Percentiles rank a stretch among this genome's conserved stretches.
Evolutionary conservation across 2,113 vertebrate species (phyloP).

Genomic region (Halcyon malimbica): DNA sequence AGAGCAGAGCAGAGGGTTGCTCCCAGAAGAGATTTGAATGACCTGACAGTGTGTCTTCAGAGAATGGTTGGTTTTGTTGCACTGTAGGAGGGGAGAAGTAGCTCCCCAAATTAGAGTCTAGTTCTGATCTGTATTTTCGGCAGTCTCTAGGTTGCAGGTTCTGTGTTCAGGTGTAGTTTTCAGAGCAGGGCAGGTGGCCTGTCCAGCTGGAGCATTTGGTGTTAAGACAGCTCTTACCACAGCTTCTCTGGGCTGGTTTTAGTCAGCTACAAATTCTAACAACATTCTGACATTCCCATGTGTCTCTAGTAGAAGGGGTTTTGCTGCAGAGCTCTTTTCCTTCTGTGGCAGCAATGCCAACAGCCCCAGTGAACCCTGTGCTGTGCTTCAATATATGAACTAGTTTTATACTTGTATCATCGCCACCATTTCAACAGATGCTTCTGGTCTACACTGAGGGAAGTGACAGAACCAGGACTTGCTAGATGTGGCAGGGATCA

Average conservation of each 20-base stretch:
- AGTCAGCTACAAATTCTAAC: not conserved
- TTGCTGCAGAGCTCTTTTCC: not conserved
- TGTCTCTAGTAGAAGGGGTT: not conserved
- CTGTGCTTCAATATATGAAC: accelerated
- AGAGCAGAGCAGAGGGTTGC: not conserved
- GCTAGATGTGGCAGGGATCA: not conserved
- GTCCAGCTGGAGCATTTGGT: not conserved
- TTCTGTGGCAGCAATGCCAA: not conserved
- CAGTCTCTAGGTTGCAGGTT: not conserved
- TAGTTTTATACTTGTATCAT: not conserved
- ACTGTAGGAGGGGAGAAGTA: not conserved
- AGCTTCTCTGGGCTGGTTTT: not conserved
- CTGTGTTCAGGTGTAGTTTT: not conserved
- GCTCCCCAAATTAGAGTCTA: not conserved
- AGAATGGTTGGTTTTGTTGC: not conserved
- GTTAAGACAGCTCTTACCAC: not conserved
- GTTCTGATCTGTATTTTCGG: not conserved
- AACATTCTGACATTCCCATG: accelerated
- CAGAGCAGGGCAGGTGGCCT: not conserved
- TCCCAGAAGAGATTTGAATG: not conserved
- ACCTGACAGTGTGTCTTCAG: not conserved
- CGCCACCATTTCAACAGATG: not conserved
- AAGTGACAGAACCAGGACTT: not conserved
- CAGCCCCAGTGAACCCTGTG: not conserved
- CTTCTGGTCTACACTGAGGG: not conserved